Percentiles rank a stretch among this genome's conserved stretches.
These are phyloP conservation scores for Tetramorium bicarinatum DNA, from an alignment of 2,888 invertebrate species.

Conservation along the genomic window DNA sequence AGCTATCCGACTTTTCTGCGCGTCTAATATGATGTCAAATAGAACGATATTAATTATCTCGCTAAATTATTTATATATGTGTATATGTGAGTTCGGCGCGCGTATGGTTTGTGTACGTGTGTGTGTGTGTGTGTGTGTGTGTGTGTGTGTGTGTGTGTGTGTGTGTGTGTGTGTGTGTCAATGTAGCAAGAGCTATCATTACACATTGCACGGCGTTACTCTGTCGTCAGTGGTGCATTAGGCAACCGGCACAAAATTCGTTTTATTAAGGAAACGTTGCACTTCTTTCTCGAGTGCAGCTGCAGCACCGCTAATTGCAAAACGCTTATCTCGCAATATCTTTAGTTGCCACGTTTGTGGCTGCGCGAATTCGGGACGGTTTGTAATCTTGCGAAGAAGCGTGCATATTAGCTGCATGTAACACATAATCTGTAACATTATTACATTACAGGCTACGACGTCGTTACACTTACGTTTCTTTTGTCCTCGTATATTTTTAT, in stretches of 20 bases:
- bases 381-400: constrained; percentile 35
- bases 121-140: not conserved
- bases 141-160: not conserved
- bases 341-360: constrained; percentile 51
- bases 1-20: not conserved
- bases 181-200: constrained; percentile 68
- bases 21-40: constrained; percentile 49
- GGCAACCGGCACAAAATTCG: constrained; percentile 72
- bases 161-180: constrained; percentile 22
- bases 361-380: constrained; percentile 51
- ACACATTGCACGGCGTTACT: constrained; percentile 64
- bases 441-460: constrained; percentile 40
- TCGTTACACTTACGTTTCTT: constrained; percentile 49
- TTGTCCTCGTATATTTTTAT: not conserved
- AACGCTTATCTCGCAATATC: constrained; percentile 74
- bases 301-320: constrained; percentile 72
- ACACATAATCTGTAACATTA: constrained; percentile 63
- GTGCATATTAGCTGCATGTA: constrained; percentile 53
- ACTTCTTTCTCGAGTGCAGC: constrained; percentile 71
- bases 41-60: constrained; percentile 68
- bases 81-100: not conserved
- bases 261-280: constrained; percentile 75
- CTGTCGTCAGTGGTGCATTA: constrained; percentile 71
- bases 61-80: constrained; percentile 61
- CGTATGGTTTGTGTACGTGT: not conserved